Conservation (phyloP, 2,797 vertebrate genomes). For the Syngnathus rostellatus region DNA sequence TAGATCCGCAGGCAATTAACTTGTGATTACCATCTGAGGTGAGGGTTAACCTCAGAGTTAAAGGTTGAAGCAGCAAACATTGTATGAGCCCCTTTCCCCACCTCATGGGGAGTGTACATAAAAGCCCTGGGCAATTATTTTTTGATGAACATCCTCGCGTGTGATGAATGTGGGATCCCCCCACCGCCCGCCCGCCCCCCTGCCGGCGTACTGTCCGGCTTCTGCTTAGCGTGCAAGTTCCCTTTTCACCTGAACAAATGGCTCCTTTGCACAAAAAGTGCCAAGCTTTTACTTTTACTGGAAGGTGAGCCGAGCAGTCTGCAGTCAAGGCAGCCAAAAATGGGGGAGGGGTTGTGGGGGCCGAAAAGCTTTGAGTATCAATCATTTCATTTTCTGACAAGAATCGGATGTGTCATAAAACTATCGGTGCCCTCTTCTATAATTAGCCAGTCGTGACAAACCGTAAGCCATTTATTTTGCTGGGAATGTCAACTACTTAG, state of each 20-base stretch:
- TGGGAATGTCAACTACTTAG: conserved; percentile 26
- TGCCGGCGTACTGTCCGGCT: conserved; percentile 40
- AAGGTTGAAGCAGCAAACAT: conserved; percentile 66
- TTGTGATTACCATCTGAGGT: conserved; percentile 58
- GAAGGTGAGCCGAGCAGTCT: conserved; percentile 38
- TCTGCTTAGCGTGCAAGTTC: conserved; percentile 66
- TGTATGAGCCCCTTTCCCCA: conserved; percentile 61
- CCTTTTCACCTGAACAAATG: conserved; percentile 71
- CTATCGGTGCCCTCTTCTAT: not conserved
- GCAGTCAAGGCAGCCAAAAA: conserved; percentile 57
- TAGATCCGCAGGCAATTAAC: conserved; percentile 56
- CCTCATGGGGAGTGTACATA: conserved; percentile 62
- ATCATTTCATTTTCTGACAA: not conserved
- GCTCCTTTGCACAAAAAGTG: conserved; percentile 68
- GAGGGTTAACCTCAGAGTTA: conserved; percentile 60
- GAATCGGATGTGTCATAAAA: not conserved
- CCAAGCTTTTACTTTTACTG: conserved; percentile 68
- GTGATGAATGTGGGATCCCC: conserved; percentile 64
- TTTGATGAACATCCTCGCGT: conserved; percentile 61
- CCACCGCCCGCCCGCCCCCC: conserved; percentile 50
- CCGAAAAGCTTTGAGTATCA: conserved; percentile 55
- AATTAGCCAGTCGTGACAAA: not conserved
- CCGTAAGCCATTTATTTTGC: not conserved
- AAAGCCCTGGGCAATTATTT: conserved; percentile 64
- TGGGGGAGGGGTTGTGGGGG: conserved; percentile 5